phyloP scores from a whole-genome alignment of 2,113 vertebrate genomes.

The Corvus hawaiiensis region DNA sequence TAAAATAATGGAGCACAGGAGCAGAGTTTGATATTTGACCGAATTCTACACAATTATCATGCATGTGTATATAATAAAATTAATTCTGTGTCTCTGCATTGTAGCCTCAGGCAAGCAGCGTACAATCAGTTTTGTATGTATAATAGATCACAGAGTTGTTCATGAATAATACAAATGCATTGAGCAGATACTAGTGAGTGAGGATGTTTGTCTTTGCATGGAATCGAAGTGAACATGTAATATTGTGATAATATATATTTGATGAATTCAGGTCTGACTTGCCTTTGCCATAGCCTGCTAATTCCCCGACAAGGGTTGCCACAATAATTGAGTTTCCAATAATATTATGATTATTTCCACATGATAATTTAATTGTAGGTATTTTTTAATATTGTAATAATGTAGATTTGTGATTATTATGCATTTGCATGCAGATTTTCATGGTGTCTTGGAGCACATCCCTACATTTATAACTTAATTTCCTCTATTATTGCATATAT shows the following conservation, averaged over 20 bases:
- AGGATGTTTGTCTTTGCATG: conserved; percentile 98
- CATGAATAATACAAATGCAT: conserved; percentile 99
- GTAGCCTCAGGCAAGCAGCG: conserved; percentile 86
- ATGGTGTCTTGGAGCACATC: conserved; percentile 92
- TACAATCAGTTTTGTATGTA: conserved; percentile 99
- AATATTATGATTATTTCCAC: conserved; percentile 99
- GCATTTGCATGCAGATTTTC: conserved; percentile 99
- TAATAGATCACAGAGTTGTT: conserved; percentile 99
- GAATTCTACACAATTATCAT: conserved; percentile 97
- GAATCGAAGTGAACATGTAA: conserved; percentile 99
- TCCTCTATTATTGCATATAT: conserved; percentile 96
- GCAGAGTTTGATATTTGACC: conserved; percentile 87
- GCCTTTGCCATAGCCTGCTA: conserved; percentile 98
- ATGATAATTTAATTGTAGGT: conserved; percentile 99
- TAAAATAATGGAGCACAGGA: conserved; percentile 71
- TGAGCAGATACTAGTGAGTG: conserved; percentile 90
- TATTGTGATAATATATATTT: conserved; percentile 99
- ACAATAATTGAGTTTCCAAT: conserved; percentile 99
- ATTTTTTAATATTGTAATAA: conserved; percentile 99
- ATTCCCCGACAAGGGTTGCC: conserved; percentile 97
- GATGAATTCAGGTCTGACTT: conserved; percentile 99
- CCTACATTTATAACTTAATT: conserved; percentile 98
- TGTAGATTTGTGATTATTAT: conserved; percentile 99
- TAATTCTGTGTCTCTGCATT: conserved; percentile 97
- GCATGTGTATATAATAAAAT: conserved; percentile 99